phyloP scores from a whole-genome alignment of 1,140 invertebrate species.

The honey bee (Apis mellifera) region DNA sequence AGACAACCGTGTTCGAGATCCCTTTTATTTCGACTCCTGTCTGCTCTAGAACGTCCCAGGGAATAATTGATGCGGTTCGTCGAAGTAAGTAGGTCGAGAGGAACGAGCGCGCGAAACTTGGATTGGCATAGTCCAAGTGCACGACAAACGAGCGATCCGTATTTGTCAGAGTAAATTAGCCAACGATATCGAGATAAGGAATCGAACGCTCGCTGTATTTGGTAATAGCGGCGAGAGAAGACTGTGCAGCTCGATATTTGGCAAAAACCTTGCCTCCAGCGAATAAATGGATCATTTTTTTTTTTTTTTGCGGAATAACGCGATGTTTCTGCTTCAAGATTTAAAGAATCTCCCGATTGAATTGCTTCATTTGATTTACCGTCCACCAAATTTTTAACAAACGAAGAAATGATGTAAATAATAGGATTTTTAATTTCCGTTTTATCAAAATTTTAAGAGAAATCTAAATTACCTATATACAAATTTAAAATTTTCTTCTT shows the following conservation, averaged over 20 bases:
- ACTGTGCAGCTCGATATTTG: constrained; percentile 6
- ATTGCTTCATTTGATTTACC: no score
- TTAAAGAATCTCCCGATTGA: no score
- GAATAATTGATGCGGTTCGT: constrained; percentile 54
- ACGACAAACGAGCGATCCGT: constrained; percentile 63
- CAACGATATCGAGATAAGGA: constrained; percentile 60
- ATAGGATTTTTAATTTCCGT: no score
- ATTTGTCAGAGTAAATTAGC: constrained; percentile 70
- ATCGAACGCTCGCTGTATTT: constrained; percentile 28
- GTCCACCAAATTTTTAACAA: no score
- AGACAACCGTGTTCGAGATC: not conserved
- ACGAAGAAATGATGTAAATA: no score
- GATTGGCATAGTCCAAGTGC: constrained; percentile 30
- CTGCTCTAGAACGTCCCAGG: constrained; percentile 55
- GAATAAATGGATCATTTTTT: no score
- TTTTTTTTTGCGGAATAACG: not conserved
- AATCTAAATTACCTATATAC: no score
- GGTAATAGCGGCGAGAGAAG: constrained; percentile 19
- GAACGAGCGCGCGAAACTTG: constrained; percentile 30
- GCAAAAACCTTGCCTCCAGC: not conserved
- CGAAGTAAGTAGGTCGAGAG: constrained; percentile 54
- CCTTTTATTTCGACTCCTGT: constrained; percentile 10
- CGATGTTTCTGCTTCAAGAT: no score
- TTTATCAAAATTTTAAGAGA: no score
- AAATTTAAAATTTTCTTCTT: no score